Evolutionary conservation across 2,888 invertebrate species (phyloP), one percentile per base, ranked within the genome.

Genomic region (Drosophila siamana): DNA sequence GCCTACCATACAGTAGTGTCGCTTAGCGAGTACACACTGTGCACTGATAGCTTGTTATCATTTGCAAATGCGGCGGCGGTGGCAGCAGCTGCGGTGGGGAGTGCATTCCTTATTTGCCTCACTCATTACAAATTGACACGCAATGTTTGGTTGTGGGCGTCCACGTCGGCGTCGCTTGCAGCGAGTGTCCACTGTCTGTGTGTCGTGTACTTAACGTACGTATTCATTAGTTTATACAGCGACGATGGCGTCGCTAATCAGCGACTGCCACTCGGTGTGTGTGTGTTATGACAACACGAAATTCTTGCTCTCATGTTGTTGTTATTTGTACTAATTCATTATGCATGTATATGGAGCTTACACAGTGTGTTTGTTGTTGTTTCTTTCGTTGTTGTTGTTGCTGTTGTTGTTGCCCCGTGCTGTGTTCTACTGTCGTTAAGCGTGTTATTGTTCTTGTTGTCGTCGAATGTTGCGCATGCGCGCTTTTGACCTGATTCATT

Each of bases 401-500:
- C 55, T 46, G 30, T 16, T 38, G 30, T 55, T 55, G 48, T 44
- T 63, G 44, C 4, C 9, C 28, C 28, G 28, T 28, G 28, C 9
- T 33, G 33, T 33, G n/a, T 33, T 44, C 11, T 43, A 9, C 4
- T 55, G 38, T 11, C 11, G 30, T 11, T 43, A 7, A 24, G 15
- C 2, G 22, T 11, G 44, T 62, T 47, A 7, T 64, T 65, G 13
- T 61, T 56, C 26, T 13, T 38, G 40, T 48, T 63, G 52, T 51
- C 52, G 38, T 46, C 40, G 38, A 69, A 48, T 64, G 80, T 80
- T 78, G 80, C 80, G 80, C 80, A 80, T 82, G 80, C 82, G 82
- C 80, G 82, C 75, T 73, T 80, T 72, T 80, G 81, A 80, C 80
- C 80, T 81, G 79, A 80, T 79, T 81, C 80, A 78, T 59, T 62